These are phyloP conservation scores for Hippocampus mohnikei DNA, from an alignment of 2,113 vertebrate genomes.

Conservation along the genomic window DNA sequence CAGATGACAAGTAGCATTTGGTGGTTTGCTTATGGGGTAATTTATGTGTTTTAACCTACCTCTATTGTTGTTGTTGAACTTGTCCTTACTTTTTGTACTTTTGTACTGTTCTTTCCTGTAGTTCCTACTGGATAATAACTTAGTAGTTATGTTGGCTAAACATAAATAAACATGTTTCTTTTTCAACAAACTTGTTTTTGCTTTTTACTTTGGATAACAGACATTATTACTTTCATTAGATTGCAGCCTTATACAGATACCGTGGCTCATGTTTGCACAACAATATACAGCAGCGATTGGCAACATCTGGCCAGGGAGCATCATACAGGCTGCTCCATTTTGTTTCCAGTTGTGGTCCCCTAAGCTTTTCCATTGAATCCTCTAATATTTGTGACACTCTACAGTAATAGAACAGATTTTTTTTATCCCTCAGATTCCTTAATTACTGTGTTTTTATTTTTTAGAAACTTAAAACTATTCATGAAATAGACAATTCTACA, in stretches of 20 bases:
- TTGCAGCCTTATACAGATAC: too few relatives aligned
- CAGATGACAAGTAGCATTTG: background rate
- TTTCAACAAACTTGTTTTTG: background rate
- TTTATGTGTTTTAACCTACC: background rate
- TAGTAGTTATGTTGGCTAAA: slow-evolving; percentile 14
- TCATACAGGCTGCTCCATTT: too few relatives aligned
- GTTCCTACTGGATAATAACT: background rate
- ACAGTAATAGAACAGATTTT: too few relatives aligned
- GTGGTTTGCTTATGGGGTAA: background rate
- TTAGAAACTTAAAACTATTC: background rate
- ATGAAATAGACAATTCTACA: background rate
- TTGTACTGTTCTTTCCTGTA: background rate
- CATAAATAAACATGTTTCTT: slow-evolving; percentile 19
- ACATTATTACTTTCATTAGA: too few relatives aligned
- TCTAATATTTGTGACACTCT: too few relatives aligned
- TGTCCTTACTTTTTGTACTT: background rate
- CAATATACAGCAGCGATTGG: background rate
- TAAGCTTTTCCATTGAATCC: too few relatives aligned
- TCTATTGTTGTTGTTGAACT: background rate
- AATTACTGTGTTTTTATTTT: background rate
- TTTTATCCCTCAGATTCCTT: too few relatives aligned
- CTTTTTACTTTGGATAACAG: background rate
- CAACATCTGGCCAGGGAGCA: background rate
- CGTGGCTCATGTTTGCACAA: background rate
- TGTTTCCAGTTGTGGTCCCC: too few relatives aligned